Percentiles rank a stretch among this genome's conserved stretches.
phyloP scores from a whole-genome alignment of 2,113 vertebrate species.

The Syngnathus typhle region DNA sequence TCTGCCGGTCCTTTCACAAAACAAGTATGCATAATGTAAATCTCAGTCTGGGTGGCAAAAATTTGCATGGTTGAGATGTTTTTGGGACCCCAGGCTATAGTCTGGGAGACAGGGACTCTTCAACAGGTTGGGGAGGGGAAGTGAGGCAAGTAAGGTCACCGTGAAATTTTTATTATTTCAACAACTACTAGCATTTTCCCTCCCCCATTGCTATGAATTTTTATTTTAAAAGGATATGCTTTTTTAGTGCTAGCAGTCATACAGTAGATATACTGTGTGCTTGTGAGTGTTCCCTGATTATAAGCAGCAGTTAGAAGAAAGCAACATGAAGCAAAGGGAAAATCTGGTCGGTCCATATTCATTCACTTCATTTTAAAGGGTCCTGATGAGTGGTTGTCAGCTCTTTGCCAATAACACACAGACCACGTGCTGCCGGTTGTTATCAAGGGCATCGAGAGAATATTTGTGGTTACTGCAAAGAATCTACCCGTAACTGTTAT shows the following conservation, averaged over 20 bases:
- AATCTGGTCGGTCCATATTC: constrained; percentile 43
- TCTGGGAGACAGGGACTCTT: background rate
- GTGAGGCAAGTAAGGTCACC: background rate
- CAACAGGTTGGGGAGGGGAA: background rate
- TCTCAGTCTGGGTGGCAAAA: too few species aligned
- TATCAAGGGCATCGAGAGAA: constrained; percentile 40
- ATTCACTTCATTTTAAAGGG: constrained; percentile 52
- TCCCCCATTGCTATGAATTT: background rate
- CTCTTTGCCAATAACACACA: constrained; percentile 40
- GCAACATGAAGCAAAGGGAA: constrained; percentile 49
- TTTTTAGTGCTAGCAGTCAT: constrained; percentile 12
- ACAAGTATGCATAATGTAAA: too few species aligned
- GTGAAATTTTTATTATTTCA: background rate
- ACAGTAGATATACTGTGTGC: constrained; percentile 9
- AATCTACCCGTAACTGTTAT: constrained; percentile 22
- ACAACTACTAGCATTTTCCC: background rate
- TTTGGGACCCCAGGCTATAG: background rate
- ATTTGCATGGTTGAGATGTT: background rate
- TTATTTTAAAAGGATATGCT: background rate
- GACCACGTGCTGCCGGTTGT: constrained; percentile 33
- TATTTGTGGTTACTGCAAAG: constrained; percentile 41
- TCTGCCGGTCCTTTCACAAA: too few species aligned
- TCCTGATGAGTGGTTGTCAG: constrained; percentile 51
- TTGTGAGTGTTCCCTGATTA: constrained; percentile 44
- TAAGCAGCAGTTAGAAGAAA: constrained; percentile 51